Conservation (phyloP, 1,140 invertebrate species). For the Myzus persicae region DNA sequence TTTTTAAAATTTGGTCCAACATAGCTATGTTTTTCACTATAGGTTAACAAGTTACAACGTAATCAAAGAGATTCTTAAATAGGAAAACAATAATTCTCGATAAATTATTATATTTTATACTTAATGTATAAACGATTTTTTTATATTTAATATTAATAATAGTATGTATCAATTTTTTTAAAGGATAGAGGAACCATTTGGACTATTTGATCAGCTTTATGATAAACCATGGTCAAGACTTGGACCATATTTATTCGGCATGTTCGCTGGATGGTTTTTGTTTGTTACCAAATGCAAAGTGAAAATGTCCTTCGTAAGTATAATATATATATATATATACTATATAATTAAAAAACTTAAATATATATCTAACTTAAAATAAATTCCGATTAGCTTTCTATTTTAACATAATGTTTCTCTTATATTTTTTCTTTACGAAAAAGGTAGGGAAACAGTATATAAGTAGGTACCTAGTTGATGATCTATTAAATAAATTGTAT, state of each 20-base stretch:
- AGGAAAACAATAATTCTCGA: background rate
- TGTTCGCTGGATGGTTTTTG: constrained; percentile 77
- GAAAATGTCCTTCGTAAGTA: constrained; percentile 69
- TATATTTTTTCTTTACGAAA: background rate
- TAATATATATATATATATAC: too few relatives aligned
- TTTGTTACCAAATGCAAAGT: constrained; percentile 76
- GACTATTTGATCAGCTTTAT: constrained; percentile 82
- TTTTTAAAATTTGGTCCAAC: background rate
- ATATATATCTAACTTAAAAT: background rate
- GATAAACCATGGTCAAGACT: constrained; percentile 85
- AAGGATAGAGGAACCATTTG: constrained; percentile 79
- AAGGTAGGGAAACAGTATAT: background rate
- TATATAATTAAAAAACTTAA: background rate
- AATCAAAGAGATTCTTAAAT: too few relatives aligned
- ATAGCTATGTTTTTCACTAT: too few relatives aligned
- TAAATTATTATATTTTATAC: background rate
- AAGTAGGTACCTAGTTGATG: background rate
- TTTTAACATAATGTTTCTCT: background rate
- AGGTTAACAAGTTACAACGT: too few relatives aligned
- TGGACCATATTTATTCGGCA: constrained; percentile 81
- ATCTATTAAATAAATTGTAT: too few relatives aligned
- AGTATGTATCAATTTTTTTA: background rate
- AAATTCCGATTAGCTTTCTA: background rate
- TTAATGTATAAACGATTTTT: background rate
- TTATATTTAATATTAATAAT: background rate